These are phyloP conservation scores for Psephotus haematonotus DNA, from an alignment of 2,113 vertebrate species.

Conservation along the genomic window DNA sequence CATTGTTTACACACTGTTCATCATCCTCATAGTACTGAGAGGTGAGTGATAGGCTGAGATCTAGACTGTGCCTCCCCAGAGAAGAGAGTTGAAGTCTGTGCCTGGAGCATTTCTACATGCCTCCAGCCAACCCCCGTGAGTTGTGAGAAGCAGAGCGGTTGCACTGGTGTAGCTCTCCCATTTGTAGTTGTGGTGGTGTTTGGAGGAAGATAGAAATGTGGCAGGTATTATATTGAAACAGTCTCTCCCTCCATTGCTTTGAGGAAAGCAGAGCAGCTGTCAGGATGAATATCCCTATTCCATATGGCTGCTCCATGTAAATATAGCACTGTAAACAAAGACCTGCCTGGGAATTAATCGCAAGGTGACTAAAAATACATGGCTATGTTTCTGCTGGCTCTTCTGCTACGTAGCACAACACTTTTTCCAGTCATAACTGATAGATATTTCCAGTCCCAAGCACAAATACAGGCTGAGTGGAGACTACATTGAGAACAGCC, in stretches of 20 bases:
- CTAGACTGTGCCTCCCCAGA: rapidly evolving
- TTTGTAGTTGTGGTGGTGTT: neutral
- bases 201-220: rapidly evolving
- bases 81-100: neutral
- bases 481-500: neutral
- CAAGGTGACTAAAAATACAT: neutral
- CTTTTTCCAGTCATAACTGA: neutral
- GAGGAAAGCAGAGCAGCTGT: conserved; percentile 8
- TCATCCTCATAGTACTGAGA: neutral
- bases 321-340: conserved; percentile 6
- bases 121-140: rapidly evolving
- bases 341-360: conserved; percentile 1
- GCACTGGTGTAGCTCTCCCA: neutral
- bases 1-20: neutral
- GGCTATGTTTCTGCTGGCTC: neutral
- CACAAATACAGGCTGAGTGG: neutral
- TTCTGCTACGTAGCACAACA: neutral
- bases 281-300: neutral
- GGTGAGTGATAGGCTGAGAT: neutral
- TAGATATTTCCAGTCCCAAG: neutral
- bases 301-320: neutral
- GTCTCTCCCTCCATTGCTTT: neutral
- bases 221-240: neutral
- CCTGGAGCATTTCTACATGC: rapidly evolving
- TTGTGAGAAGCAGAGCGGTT: neutral